phyloP scores from a whole-genome alignment of 1,140 invertebrate species.

The Drosophila lowei region DNA sequence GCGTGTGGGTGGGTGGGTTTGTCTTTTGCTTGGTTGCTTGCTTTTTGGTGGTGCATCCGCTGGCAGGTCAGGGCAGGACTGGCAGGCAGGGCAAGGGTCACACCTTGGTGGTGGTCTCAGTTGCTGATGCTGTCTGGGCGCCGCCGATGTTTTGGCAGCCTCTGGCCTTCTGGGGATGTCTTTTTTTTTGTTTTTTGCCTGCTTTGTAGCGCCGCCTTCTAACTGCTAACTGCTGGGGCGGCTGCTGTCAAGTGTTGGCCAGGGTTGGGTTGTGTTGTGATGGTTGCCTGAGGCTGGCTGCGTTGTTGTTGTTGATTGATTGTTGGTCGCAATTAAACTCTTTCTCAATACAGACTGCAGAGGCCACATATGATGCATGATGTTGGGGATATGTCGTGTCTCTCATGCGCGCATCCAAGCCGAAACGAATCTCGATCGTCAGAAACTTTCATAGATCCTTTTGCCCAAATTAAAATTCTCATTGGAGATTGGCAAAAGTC shows the following conservation, averaged over 20 bases:
- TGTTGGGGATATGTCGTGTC: slow-evolving; percentile 77
- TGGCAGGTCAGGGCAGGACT: neutral
- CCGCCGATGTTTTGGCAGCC: slow-evolving; percentile 57
- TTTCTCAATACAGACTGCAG: slow-evolving; percentile 76
- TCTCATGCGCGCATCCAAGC: slow-evolving; percentile 35
- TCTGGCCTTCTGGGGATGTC: slow-evolving; percentile 25
- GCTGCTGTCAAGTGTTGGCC: neutral
- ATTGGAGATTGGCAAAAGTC: slow-evolving; percentile 56
- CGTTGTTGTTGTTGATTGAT: too few relatives aligned
- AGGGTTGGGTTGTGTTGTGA: neutral
- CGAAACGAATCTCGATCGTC: slow-evolving; percentile 43
- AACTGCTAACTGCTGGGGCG: slow-evolving; percentile 28
- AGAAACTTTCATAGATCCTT: slow-evolving; percentile 57
- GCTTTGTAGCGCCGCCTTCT: slow-evolving; percentile 58
- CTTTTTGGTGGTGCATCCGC: slow-evolving; percentile 38
- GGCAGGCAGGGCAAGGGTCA: slow-evolving; percentile 3
- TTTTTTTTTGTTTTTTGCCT: slow-evolving; percentile 25
- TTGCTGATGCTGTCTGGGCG: slow-evolving; percentile 39
- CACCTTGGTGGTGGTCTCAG: slow-evolving; percentile 16
- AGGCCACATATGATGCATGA: slow-evolving; percentile 82
- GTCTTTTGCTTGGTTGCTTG: slow-evolving; percentile 28
- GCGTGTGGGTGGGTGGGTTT: too few relatives aligned
- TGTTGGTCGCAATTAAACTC: slow-evolving; percentile 35
- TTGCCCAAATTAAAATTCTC: slow-evolving; percentile 44
- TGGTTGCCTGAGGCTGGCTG: slow-evolving; percentile 18